phyloP scores from a whole-genome alignment of 1,140 invertebrate species.

The Formica selysi region DNA sequence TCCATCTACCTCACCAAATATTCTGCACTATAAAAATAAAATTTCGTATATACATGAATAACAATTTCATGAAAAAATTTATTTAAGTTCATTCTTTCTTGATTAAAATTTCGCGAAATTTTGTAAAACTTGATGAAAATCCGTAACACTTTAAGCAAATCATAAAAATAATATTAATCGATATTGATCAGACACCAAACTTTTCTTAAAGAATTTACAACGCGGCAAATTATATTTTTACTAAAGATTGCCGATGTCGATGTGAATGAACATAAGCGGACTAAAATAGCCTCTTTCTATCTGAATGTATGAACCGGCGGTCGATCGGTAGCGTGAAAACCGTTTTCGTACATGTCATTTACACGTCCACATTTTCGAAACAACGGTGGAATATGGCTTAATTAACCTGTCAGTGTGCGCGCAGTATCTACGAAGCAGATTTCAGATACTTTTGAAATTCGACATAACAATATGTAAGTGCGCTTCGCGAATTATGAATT shows the following conservation, averaged over 20 bases:
- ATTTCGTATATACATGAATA: background rate
- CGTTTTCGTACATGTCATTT: slow-evolving; percentile 49
- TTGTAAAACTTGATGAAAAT: background rate
- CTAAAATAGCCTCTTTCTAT: slow-evolving; percentile 2
- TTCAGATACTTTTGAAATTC: slow-evolving; percentile 38
- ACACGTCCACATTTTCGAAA: slow-evolving; percentile 51
- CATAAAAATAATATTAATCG: background rate
- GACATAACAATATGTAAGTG: slow-evolving; percentile 25
- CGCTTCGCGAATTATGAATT: slow-evolving; percentile 19
- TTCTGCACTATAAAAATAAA: background rate
- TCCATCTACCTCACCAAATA: background rate
- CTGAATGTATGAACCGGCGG: background rate
- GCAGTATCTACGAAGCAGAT: slow-evolving; percentile 11
- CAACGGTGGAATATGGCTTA: slow-evolving; percentile 52
- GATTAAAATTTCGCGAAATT: background rate
- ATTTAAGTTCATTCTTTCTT: slow-evolving; percentile 8
- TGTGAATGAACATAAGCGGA: background rate
- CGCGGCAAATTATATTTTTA: background rate
- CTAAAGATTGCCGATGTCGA: background rate
- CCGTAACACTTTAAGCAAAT: background rate
- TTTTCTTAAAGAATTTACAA: background rate
- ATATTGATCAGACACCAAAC: background rate
- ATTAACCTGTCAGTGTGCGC: slow-evolving; percentile 64
- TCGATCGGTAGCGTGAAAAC: background rate
- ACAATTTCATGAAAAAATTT: slow-evolving; percentile 4